Conservation (phyloP, 2,113 vertebrate genomes). For the Bubo scandiacus region DNA sequence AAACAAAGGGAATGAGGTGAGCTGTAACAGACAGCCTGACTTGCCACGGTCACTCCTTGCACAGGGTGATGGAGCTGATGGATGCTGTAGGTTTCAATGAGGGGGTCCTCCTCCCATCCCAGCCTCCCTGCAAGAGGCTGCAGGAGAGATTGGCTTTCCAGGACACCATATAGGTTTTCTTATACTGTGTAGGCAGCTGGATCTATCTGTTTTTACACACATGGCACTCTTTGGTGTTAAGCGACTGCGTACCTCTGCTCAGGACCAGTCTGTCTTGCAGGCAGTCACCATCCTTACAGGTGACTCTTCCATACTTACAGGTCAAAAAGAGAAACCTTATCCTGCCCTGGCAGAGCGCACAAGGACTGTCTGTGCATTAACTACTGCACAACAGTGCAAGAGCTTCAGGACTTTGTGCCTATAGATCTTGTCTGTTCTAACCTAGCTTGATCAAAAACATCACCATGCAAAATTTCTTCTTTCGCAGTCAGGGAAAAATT, state of each 20-base stretch:
- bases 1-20: neutral
- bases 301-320: neutral
- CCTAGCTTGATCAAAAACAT: neutral
- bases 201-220: neutral
- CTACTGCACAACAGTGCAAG: fast-evolving
- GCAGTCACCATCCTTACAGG: neutral
- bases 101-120: neutral
- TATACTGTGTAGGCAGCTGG: neutral
- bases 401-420: neutral
- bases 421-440: neutral
- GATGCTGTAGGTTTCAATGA: neutral
- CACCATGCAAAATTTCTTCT: neutral
- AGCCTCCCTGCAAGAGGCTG: neutral
- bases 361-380: neutral
- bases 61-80: neutral
- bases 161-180: neutral
- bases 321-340: neutral
- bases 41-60: neutral
- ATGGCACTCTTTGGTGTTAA: neutral
- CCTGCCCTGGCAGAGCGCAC: neutral
- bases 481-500: neutral
- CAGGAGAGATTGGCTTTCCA: neutral
- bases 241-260: fast-evolving
- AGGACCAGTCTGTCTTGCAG: neutral
- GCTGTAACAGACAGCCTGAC: neutral